Conservation (phyloP, 2,888 invertebrate species). For the Oxyteleia sp. region DNA sequence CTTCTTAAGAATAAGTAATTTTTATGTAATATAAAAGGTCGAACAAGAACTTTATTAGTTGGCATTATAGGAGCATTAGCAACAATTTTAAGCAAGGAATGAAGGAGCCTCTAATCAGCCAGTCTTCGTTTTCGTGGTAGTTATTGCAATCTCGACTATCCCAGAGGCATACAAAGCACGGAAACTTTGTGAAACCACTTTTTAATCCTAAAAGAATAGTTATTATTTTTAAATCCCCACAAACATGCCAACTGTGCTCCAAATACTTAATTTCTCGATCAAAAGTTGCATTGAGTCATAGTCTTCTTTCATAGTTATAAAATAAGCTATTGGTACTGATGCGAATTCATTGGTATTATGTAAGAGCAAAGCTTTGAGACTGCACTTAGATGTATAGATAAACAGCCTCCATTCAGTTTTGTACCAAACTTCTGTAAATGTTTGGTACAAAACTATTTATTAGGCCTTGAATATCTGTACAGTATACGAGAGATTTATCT, state of each 20-base stretch:
- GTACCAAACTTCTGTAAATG: neutral
- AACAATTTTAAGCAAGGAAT: too few species aligned
- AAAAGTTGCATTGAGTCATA: too few species aligned
- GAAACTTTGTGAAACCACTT: constrained; percentile 53
- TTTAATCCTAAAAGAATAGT: constrained; percentile 61
- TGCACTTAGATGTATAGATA: constrained; percentile 7
- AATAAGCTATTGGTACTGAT: neutral
- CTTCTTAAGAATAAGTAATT: too few species aligned
- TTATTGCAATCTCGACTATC: constrained; percentile 13
- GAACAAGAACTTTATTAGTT: too few species aligned
- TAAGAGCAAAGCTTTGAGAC: neutral
- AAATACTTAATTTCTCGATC: constrained; percentile 1
- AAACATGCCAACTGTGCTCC: constrained; percentile 50
- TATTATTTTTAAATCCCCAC: constrained; percentile 62
- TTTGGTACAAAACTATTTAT: too few species aligned
- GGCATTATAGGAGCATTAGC: too few species aligned
- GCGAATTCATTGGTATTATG: constrained; percentile 5
- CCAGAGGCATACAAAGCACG: constrained; percentile 71
- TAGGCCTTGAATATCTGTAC: too few species aligned
- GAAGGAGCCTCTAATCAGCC: too few species aligned
- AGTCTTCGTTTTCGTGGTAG: too few species aligned
- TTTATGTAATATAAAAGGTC: too few species aligned
- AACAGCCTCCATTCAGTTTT: constrained; percentile 23
- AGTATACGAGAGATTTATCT: too few species aligned
- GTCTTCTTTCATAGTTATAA: too few species aligned